Conservation (phyloP, 2,113 vertebrate species). For the Poeciliopsis prolifica region DNA sequence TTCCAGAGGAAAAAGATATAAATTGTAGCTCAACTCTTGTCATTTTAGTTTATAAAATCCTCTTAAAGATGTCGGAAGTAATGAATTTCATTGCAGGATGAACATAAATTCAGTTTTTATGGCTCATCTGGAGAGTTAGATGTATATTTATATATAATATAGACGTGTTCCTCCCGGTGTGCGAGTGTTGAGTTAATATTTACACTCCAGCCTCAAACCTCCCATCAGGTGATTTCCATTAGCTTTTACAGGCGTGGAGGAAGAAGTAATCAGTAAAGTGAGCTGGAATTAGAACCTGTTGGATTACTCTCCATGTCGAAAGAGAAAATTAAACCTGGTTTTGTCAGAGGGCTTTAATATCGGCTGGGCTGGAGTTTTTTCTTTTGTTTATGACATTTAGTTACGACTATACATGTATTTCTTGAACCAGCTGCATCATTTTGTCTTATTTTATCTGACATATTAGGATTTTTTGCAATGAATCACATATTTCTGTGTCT, state of each 20-base stretch:
- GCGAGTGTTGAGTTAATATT: not conserved
- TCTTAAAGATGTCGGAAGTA: not conserved
- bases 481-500: not conserved
- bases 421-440: no score
- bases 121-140: not conserved
- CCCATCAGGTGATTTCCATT: constrained; percentile 33
- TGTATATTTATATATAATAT: no score
- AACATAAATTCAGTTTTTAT: not conserved
- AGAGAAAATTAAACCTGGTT: no score
- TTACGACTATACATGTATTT: no score
- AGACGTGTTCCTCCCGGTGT: not conserved
- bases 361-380: no score
- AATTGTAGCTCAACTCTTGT: not conserved
- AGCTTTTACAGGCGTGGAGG: constrained; percentile 12
- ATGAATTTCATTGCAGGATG: not conserved
- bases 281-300: not conserved
- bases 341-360: no score
- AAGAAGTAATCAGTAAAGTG: constrained; percentile 5
- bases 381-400: no score
- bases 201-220: constrained; percentile 10
- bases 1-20: not conserved
- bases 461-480: no score
- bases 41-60: not conserved
- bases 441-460: no score
- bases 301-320: not conserved